Conservation (phyloP, 2,888 invertebrate species). For the Nematopogon swammerdamellus region DNA sequence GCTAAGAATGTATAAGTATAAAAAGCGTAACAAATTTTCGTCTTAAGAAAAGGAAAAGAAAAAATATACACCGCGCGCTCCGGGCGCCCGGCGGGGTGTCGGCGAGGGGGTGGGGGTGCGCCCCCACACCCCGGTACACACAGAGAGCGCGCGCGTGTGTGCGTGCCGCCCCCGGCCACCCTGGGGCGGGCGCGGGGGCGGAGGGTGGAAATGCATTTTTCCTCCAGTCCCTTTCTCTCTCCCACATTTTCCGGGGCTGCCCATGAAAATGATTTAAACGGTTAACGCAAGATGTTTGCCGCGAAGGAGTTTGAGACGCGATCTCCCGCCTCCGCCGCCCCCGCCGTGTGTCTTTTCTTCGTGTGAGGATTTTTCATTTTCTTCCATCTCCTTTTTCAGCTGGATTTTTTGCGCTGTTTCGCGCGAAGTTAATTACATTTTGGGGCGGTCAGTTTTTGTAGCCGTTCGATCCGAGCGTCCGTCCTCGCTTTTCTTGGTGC, state of each 20-base stretch:
- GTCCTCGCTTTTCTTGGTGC: no score
- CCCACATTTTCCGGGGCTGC: slow-evolving; percentile 22
- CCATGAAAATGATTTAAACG: slow-evolving; percentile 2
- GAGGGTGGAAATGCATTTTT: slow-evolving; percentile 33
- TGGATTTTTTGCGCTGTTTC: background rate
- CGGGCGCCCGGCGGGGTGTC: slow-evolving; percentile 14
- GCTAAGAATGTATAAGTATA: slow-evolving; percentile 39
- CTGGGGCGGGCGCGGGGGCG: background rate
- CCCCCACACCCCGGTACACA: slow-evolving; percentile 9
- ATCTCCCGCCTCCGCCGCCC: no score
- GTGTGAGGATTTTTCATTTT: background rate
- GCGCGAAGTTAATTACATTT: background rate
- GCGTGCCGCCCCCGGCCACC: background rate
- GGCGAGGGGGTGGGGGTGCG: slow-evolving; percentile 16
- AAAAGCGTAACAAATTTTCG: slow-evolving; percentile 59
- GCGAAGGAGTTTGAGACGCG: background rate
- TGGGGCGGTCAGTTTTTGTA: background rate
- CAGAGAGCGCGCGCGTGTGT: slow-evolving; percentile 12
- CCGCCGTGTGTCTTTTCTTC: background rate
- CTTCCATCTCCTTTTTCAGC: background rate
- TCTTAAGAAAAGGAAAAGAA: slow-evolving; percentile 58
- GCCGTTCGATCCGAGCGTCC: no score
- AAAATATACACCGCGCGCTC: slow-evolving; percentile 54
- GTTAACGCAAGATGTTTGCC: background rate
- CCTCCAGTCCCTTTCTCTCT: slow-evolving; percentile 29